phyloP scores from a whole-genome alignment of 2,888 invertebrate genomes.

The Chirona hameri region DNA sequence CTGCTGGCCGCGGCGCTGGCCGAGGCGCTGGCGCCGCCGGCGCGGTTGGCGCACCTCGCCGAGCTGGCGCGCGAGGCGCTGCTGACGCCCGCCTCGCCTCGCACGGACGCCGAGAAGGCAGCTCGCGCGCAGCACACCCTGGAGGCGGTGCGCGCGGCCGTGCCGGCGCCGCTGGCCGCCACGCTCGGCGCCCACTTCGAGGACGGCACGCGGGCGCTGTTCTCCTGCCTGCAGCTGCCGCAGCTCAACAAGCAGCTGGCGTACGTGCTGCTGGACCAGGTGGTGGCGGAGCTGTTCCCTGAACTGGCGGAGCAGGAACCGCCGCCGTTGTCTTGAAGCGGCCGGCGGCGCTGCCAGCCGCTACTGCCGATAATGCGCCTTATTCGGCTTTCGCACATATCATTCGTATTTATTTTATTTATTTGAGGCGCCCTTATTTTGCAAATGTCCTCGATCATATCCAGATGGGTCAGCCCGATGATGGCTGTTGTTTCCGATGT shows the following conservation, averaged over 20 bases:
- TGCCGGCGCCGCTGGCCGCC: slow-evolving; percentile 40
- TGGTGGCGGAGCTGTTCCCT: slow-evolving; percentile 71
- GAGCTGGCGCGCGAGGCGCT: neutral
- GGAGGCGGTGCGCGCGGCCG: neutral
- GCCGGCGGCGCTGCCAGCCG: neutral
- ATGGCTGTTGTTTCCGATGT: too few relatives aligned
- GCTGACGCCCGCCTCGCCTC: neutral
- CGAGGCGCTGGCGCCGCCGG: slow-evolving; percentile 1
- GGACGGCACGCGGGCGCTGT: slow-evolving; percentile 45
- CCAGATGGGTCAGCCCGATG: too few relatives aligned
- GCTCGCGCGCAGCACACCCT: neutral
- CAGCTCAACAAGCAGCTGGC: slow-evolving; percentile 61
- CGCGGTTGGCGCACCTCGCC: neutral
- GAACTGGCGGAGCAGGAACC: slow-evolving; percentile 48
- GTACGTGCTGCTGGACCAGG: slow-evolving; percentile 72
- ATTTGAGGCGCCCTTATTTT: neutral
- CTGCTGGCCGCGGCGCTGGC: neutral
- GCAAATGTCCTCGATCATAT: too few relatives aligned
- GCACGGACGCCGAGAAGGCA: neutral
- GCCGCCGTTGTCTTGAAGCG: neutral
- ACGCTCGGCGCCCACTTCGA: slow-evolving; percentile 41
- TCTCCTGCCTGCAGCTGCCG: slow-evolving; percentile 53
- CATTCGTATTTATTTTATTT: neutral
- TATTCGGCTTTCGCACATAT: neutral
- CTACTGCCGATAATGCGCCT: neutral